Percentiles rank a stretch among this genome's conserved stretches.
Conservation (phyloP, 2,888 invertebrate genomes). For the Subacronicta megacephala region DNA sequence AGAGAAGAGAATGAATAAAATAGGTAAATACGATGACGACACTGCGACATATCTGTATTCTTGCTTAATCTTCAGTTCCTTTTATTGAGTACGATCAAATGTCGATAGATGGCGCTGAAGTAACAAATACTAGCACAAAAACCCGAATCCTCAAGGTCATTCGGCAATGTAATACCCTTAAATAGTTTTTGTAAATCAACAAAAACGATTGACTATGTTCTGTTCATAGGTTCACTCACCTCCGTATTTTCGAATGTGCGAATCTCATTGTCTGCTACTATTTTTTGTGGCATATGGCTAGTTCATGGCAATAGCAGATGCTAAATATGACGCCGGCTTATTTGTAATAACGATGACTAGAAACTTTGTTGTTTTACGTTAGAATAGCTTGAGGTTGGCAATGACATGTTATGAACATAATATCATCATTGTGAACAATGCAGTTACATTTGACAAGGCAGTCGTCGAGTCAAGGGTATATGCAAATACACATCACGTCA, state of each 20-base stretch:
- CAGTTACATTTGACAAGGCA: constrained; percentile 72
- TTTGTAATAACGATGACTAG: constrained; percentile 37
- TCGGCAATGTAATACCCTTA: too few species aligned
- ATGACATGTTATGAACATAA: constrained; percentile 54
- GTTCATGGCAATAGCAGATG: constrained; percentile 74
- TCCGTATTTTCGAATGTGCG: constrained; percentile 84
- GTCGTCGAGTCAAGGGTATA: constrained; percentile 77
- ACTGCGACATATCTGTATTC: too few species aligned
- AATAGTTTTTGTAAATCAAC: constrained; percentile 79
- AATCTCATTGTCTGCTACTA: constrained; percentile 83
- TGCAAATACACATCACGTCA: constrained; percentile 80
- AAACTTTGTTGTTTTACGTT: constrained; percentile 26
- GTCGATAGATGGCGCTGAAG: too few species aligned
- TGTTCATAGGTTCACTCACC: constrained; percentile 82
- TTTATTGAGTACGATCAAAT: too few species aligned
- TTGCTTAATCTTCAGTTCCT: too few species aligned
- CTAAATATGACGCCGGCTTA: constrained; percentile 60
- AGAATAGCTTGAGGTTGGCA: constrained; percentile 24
- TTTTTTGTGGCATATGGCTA: constrained; percentile 85
- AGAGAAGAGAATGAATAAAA: too few species aligned
- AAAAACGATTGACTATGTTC: constrained; percentile 83
- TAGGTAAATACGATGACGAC: too few species aligned
- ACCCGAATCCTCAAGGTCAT: too few species aligned
- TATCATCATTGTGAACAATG: constrained; percentile 65
- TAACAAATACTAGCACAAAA: too few species aligned